Percentiles rank a stretch among this genome's conserved stretches.
Conservation (phyloP, 2,113 vertebrate genomes). For the Platysteira castanea region DNA sequence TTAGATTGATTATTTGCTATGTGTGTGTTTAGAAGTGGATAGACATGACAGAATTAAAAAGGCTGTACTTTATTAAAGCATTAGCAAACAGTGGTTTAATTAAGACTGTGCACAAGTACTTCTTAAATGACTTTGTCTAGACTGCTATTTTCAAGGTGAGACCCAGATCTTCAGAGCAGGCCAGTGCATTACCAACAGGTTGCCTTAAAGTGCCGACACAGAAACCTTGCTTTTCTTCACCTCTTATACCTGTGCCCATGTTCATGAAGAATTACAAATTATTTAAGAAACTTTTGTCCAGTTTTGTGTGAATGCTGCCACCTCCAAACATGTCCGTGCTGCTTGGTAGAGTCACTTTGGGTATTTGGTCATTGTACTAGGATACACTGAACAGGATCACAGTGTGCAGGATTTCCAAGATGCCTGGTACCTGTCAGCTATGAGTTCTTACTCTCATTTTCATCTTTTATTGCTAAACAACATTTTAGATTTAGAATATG, state of each 20-base stretch:
- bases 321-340: background rate
- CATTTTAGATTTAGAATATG: background rate
- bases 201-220: background rate
- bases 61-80: background rate
- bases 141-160: background rate
- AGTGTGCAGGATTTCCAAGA: background rate
- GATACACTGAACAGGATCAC: background rate
- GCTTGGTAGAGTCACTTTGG: background rate
- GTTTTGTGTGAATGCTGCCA: background rate
- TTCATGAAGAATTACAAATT: background rate
- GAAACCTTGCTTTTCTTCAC: background rate
- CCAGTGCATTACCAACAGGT: background rate
- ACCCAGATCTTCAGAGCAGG: background rate
- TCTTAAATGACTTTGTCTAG: background rate
- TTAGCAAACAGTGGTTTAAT: background rate
- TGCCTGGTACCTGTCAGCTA: background rate
- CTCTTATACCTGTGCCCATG: background rate
- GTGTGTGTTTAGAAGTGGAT: background rate
- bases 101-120: background rate
- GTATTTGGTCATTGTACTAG: background rate
- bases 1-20: background rate
- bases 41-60: background rate
- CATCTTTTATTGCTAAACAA: background rate
- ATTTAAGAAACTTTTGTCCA: background rate
- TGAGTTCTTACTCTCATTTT: background rate